phyloP scores from a whole-genome alignment of 2,797 vertebrate genomes.

The Sorex maritimensis region DNA sequence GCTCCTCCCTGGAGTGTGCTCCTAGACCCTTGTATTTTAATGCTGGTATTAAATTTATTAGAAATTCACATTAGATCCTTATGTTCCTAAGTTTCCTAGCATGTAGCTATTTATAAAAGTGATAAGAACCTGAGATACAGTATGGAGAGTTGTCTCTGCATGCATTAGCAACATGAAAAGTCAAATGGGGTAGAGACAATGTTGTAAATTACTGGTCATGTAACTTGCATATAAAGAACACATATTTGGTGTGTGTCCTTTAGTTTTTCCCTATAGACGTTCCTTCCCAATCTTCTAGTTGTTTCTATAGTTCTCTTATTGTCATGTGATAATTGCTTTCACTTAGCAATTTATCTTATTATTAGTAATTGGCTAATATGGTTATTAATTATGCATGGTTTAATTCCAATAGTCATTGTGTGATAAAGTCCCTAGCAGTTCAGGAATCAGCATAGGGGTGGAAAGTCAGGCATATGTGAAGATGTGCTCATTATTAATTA shows the following conservation, averaged over 20 bases:
- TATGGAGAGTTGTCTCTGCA: background rate
- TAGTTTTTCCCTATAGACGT: background rate
- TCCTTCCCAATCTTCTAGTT: background rate
- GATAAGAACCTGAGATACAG: background rate
- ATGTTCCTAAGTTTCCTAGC: background rate
- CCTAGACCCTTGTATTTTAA: background rate
- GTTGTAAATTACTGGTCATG: background rate
- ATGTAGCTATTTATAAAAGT: background rate
- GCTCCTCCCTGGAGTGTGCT: background rate
- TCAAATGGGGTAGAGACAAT: background rate
- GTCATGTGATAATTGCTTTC: background rate
- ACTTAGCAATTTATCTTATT: background rate
- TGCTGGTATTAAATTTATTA: background rate
- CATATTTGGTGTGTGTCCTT: background rate
- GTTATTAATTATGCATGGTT: background rate
- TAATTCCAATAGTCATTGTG: slow-evolving; percentile 28
- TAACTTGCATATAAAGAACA: background rate
- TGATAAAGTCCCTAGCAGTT: background rate
- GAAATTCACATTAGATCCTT: background rate
- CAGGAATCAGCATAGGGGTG: background rate
- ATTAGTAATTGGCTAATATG: slow-evolving; percentile 18
- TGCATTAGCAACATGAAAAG: background rate
- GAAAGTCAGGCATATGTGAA: background rate
- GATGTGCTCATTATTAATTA: background rate
- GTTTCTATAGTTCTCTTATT: background rate